Conservation (phyloP, 2,888 invertebrate genomes). For the Ferrisia virgata region DNA sequence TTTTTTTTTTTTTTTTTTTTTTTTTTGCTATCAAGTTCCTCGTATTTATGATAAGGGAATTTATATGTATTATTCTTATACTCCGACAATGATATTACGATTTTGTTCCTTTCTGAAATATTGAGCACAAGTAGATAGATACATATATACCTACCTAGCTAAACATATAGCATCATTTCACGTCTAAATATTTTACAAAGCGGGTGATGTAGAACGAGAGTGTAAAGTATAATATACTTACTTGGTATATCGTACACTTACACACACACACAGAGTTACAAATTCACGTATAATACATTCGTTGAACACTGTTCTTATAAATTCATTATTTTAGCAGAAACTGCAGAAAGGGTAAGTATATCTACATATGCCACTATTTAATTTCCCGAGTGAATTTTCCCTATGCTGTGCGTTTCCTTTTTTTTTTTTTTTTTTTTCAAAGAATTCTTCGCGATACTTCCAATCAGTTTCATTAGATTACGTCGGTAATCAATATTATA, state of each 20-base stretch:
- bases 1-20: background rate
- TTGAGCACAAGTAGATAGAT: too few species aligned
- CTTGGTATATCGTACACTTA: too few species aligned
- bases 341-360: too few species aligned
- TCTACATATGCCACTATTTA: too few species aligned
- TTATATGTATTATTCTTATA: background rate
- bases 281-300: background rate
- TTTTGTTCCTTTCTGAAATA: background rate
- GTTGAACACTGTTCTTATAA: background rate
- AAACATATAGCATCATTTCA: too few species aligned
- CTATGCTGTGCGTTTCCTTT: background rate
- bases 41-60: background rate
- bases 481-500: too few species aligned
- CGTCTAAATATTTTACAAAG: background rate
- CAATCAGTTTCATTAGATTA: background rate
- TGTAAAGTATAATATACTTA: background rate
- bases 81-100: background rate
- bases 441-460: background rate
- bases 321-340: background rate
- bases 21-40: background rate
- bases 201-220: background rate
- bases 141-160: too few species aligned
- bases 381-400: background rate
- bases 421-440: background rate
- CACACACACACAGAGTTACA: background rate